Base-by-base conservation (phyloP, 2,797 vertebrate genomes). In the Pangasius sanitwongsei region DNA sequence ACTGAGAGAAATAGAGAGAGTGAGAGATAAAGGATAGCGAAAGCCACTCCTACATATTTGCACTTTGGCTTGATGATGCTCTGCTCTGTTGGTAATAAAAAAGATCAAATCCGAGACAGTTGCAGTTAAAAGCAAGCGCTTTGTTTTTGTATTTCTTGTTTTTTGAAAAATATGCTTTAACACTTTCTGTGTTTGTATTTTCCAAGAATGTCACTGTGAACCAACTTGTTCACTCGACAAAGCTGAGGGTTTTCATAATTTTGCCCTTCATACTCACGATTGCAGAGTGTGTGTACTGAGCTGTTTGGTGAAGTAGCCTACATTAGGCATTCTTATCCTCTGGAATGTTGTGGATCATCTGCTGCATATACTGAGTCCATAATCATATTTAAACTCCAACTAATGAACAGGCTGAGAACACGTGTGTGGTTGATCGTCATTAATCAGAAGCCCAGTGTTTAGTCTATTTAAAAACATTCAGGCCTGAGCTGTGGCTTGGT, bases 391-490 rank as follows among this genome's bases (percentile, higher is more conserved):
- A 41, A 83, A 72, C 37, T 90, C 88, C 87, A 90, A 91, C 92
- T 95, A 95, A 93, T 94, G 94, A 92, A 92, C 90, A 94, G 9
- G 89, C 90, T 90, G 93, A 87, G 20, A 53, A 44, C 34, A 25
- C 85, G 91, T 94, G 91, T 95, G 92, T 93, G 93, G 92, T 93
- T 91, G 92, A 92, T 93, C 94, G 94, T 94, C 94, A 93, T 91
- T 94, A 93, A 93, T 95, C n/a, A 20, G 94, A 92, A 89, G 88
- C 87, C 94, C 94, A 72, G 80, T 93, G 93, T 93, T 94, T 93
- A 94, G 95, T 94, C 94, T 94, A 95, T 96, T 94, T 94, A 92
- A 92, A 91, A 87, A 93, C 83, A 85, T 91, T 90, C 92, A 93
- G 92, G 92, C 91, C 87, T 88, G 41, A 92, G 90, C 92, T 86